Evolutionary conservation across 2,797 vertebrate genomes (phyloP), one percentile per base, ranked within the genome.

Genomic region (Sciurus vulgaris): DNA sequence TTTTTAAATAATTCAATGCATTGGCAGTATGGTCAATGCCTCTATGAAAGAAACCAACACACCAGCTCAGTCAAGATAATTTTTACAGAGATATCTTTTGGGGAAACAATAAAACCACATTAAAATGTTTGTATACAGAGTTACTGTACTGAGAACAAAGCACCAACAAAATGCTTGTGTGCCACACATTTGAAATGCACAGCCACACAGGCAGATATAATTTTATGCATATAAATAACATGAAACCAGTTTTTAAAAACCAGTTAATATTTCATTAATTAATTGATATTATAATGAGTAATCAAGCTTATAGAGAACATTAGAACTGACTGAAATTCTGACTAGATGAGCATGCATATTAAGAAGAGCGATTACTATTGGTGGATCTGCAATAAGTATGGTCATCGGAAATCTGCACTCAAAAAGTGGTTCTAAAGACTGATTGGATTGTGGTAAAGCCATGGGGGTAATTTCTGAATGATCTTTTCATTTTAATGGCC

Each of bases 41-140:
- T 98, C 98, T 98, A 98, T 98, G 98, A 98, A 98, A 98, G 97
- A 98, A 98, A 98, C 95, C 96, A 97, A 98, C 91, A 96, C 98
- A 98, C 98, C 98, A 98, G 98, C 98, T 99, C 98, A 98, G 98
- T 99, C 99, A 99, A 99, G 99, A 99, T 99, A 98, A 99, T 99
- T 99, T 99, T 99, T 99, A 99, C 98, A 99, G 99, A 99, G 98
- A 99, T 99, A 99, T 99, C 98, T 99, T 99, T 99, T 99, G 99
- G 99, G 99, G 99, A 99, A 99, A 99, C 99, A 99, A 99, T 99
- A 98, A 99, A 99, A 99, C 98, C 99, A 99, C 99, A 99, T 99
- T 98, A 98, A 99, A 99, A 98, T 98, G 98, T 99, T 99, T 99
- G 98, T 99, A 99, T 98, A 99, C 99, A 99, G 99, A 99, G 98